Conservation (phyloP, 2,888 invertebrate genomes). For the Villa cingulata region DNA sequence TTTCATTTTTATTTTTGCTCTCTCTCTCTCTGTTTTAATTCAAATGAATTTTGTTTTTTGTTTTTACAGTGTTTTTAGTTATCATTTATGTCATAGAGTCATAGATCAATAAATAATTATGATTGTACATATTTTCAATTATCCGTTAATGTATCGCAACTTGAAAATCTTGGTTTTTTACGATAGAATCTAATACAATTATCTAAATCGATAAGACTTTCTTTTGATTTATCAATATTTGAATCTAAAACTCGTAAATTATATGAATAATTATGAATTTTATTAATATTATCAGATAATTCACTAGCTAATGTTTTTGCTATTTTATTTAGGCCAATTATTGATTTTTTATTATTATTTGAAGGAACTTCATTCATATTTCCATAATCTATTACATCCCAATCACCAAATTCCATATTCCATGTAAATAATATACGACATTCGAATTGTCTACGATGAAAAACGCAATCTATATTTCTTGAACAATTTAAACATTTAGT, state of each 20-base stretch:
- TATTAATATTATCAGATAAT: constrained; percentile 21
- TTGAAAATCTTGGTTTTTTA: constrained; percentile 19
- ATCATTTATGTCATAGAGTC: too few relatives aligned
- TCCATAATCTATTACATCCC: constrained; percentile 35
- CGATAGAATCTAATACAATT: constrained; percentile 34
- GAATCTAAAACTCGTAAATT: constrained; percentile 32
- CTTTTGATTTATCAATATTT: constrained; percentile 32
- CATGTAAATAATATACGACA: constrained; percentile 34
- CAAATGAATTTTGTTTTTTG: too few relatives aligned
- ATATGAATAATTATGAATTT: constrained; percentile 26
- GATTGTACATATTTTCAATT: not conserved
- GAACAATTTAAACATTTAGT: constrained; percentile 31
- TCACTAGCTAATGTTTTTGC: constrained; percentile 30
- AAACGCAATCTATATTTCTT: constrained; percentile 27
- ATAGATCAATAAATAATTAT: too few relatives aligned
- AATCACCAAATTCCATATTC: constrained; percentile 34
- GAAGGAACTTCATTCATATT: constrained; percentile 27
- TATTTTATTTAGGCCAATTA: constrained; percentile 23
- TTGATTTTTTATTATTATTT: constrained; percentile 3
- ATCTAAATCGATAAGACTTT: constrained; percentile 28
- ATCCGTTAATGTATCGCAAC: not conserved
- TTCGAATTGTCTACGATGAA: constrained; percentile 32
- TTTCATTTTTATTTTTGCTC: too few relatives aligned
- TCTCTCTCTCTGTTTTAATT: too few relatives aligned
- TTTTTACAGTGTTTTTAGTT: too few relatives aligned